Percentiles rank a stretch among this genome's conserved stretches.
Evolutionary conservation across 2,113 vertebrate genomes (phyloP).

Genomic region (Leptobrachium leishanense): DNA sequence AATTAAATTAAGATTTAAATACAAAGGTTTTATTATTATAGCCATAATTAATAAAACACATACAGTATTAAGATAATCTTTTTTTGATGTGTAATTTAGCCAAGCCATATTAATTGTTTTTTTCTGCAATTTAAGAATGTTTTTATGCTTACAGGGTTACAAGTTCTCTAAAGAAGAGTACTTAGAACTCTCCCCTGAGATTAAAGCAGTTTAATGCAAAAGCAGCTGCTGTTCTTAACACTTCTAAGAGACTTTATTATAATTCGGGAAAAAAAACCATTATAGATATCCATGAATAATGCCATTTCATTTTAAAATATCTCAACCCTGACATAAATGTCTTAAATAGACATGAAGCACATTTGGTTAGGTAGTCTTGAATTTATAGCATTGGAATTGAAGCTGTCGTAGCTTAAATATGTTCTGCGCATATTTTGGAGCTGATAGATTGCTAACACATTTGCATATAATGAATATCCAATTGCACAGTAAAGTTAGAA

Average conservation of each 20-base stretch:
- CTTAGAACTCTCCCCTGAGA: slow-evolving; percentile 25
- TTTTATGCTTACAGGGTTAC: slow-evolving; percentile 21
- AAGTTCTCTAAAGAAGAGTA: slow-evolving; percentile 20
- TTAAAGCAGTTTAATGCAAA: slow-evolving; percentile 34
- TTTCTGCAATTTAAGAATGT: not conserved
- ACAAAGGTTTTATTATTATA: too few relatives aligned
- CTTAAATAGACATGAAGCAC: slow-evolving; percentile 36
- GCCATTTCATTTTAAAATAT: slow-evolving; percentile 38
- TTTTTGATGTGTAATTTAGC: too few relatives aligned
- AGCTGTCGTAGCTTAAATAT: slow-evolving; percentile 33
- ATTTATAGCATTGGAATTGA: slow-evolving; percentile 33
- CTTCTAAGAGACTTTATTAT: slow-evolving; percentile 45
- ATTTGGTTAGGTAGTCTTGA: slow-evolving; percentile 28
- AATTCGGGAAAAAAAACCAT: slow-evolving; percentile 30
- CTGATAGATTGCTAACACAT: slow-evolving; percentile 28
- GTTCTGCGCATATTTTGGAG: slow-evolving; percentile 27
- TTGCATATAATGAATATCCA: slow-evolving; percentile 42
- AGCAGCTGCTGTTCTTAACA: slow-evolving; percentile 39
- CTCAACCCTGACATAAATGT: slow-evolving; percentile 34
- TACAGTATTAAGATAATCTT: too few relatives aligned
- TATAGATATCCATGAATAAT: slow-evolving; percentile 38
- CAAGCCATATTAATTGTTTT: too few relatives aligned
- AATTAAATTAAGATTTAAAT: too few relatives aligned
- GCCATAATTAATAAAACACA: too few relatives aligned
- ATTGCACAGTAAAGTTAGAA: slow-evolving; percentile 22